These are phyloP conservation scores for Masnerella sp. DNA, from an alignment of 2,888 invertebrate genomes.

Conservation along the genomic window DNA sequence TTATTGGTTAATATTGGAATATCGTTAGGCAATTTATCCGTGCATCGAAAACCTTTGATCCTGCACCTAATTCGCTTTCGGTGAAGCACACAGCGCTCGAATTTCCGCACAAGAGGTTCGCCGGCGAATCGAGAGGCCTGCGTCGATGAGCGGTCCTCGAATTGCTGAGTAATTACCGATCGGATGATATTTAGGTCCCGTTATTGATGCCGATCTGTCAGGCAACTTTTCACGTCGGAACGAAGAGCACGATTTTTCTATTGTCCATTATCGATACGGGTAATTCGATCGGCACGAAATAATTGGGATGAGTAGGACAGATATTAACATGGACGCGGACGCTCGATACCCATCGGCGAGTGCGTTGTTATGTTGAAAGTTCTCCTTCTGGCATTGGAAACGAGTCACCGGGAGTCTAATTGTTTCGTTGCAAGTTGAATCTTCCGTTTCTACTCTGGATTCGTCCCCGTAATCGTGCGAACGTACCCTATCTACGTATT, in stretches of 20 bases:
- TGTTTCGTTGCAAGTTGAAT: slow-evolving; percentile 3
- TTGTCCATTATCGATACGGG: slow-evolving; percentile 30
- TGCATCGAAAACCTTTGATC: slow-evolving; percentile 29
- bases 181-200: slow-evolving; percentile 52
- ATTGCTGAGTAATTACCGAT: slow-evolving; percentile 54
- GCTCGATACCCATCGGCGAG: slow-evolving; percentile 16
- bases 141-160: slow-evolving; percentile 32
- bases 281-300: slow-evolving; percentile 14
- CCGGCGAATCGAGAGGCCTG: slow-evolving; percentile 29
- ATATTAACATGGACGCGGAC: slow-evolving; percentile 22
- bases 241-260: slow-evolving; percentile 5
- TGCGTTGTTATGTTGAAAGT: slow-evolving; percentile 18
- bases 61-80: slow-evolving; percentile 29
- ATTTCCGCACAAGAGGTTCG: slow-evolving; percentile 19
- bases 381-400: background rate
- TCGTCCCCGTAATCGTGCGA: background rate
- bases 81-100: slow-evolving; percentile 29
- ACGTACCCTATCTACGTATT: too few relatives aligned
- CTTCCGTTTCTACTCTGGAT: background rate
- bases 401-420: background rate
- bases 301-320: slow-evolving; percentile 20
- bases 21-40: slow-evolving; percentile 17
- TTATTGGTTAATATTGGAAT: background rate
- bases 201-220: slow-evolving; percentile 48
- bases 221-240: slow-evolving; percentile 21